These are phyloP conservation scores for Megaceryle maxima DNA, from an alignment of 2,113 vertebrate species.

Conservation along the genomic window DNA sequence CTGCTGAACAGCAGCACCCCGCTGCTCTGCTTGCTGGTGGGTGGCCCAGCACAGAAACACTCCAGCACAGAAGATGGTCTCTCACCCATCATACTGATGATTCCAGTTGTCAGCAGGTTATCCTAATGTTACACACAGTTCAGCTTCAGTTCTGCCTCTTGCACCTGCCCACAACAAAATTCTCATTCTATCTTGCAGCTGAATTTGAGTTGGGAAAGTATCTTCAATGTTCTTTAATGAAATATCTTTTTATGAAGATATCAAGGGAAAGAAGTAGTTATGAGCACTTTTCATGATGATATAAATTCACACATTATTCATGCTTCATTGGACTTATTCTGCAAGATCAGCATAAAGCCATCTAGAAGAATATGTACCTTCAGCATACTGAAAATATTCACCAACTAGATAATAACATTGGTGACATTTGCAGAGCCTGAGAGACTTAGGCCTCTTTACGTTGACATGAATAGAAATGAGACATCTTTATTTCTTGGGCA, in stretches of 20 bases:
- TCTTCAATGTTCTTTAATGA: not conserved
- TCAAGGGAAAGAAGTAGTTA: not conserved
- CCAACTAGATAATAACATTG: not conserved
- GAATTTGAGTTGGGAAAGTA: not conserved
- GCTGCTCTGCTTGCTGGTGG: not conserved
- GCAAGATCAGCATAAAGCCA: constrained; percentile 22
- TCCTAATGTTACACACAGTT: not conserved
- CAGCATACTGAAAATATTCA: not conserved
- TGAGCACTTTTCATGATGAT: not conserved
- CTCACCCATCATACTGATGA: rapidly evolving
- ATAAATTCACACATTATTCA: constrained; percentile 30
- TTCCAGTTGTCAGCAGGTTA: not conserved
- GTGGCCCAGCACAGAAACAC: not conserved
- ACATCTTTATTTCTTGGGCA: constrained; percentile 9
- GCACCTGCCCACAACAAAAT: not conserved
- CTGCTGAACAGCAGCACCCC: not conserved
- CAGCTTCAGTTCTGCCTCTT: not conserved
- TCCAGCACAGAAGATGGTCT: not conserved
- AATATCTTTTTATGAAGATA: constrained; percentile 11
- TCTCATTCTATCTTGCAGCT: rapidly evolving
- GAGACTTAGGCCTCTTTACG: not conserved
- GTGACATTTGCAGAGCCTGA: constrained; percentile 39
- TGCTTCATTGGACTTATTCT: not conserved
- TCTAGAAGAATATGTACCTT: constrained; percentile 15
- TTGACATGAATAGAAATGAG: constrained; percentile 27